Evolutionary conservation across 2,113 vertebrate species (phyloP).

Genomic region (Calonectris borealis): DNA sequence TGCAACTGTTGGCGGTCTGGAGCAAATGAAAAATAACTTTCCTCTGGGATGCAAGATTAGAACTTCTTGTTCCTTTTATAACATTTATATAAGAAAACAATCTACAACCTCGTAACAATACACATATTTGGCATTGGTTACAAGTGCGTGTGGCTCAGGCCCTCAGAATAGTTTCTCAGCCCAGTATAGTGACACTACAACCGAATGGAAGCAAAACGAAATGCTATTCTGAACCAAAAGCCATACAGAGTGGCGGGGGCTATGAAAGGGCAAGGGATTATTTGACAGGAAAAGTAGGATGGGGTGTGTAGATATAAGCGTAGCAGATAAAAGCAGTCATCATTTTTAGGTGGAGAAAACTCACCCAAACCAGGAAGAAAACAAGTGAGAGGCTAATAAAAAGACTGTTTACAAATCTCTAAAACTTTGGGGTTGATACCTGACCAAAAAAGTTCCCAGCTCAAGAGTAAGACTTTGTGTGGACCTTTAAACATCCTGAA

Average conservation of each 20-base stretch:
- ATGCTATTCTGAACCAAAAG: neutral
- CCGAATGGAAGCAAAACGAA: neutral
- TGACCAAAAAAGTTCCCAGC: neutral
- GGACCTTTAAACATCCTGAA: neutral
- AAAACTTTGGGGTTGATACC: neutral
- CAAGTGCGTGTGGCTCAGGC: neutral
- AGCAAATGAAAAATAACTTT: neutral
- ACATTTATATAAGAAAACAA: constrained; percentile 16
- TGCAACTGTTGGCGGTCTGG: neutral
- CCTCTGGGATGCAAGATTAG: constrained; percentile 25
- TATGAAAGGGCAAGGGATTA: neutral
- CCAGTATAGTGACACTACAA: neutral
- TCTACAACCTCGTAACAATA: neutral
- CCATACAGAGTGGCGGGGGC: neutral
- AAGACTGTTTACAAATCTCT: neutral
- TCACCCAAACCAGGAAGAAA: neutral
- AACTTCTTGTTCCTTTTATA: constrained; percentile 38
- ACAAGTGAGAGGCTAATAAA: neutral
- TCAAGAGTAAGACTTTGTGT: neutral
- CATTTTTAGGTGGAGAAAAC: neutral
- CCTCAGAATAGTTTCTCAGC: neutral
- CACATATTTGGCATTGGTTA: neutral
- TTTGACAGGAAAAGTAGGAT: neutral
- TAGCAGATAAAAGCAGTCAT: neutral
- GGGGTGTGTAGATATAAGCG: neutral